Conservation (phyloP, 2,888 invertebrate genomes). For the Aleiodes leptofemur region DNA sequence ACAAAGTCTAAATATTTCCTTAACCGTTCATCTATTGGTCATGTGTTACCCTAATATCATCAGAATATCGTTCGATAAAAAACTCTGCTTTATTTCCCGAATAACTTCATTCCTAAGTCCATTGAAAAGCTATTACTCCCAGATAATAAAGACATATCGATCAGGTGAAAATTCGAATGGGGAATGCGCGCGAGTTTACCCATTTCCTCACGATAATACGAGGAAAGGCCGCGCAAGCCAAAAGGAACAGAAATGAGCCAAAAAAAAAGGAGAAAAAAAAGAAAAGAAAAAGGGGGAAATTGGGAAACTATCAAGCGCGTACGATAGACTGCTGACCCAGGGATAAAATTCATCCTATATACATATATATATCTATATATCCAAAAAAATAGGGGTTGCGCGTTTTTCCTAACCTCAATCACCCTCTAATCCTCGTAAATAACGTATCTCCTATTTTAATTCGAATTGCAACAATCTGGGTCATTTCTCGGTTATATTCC, state of each 20-base stretch:
- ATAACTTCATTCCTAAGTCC: neutral
- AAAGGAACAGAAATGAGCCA: neutral
- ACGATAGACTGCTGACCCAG: slow-evolving; percentile 14
- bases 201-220: slow-evolving; percentile 2
- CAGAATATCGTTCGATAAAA: too few relatives aligned
- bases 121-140: neutral
- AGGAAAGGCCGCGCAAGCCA: slow-evolving; percentile 2
- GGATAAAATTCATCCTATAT: neutral
- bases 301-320: neutral
- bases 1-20: too few relatives aligned
- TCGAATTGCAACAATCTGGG: neutral
- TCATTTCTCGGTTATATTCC: slow-evolving; percentile 5
- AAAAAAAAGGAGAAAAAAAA: neutral
- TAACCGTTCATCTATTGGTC: too few relatives aligned
- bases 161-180: neutral
- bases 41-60: neutral
- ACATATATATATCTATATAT: too few relatives aligned
- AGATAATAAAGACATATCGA: slow-evolving; percentile 2
- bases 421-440: slow-evolving; percentile 1
- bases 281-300: neutral
- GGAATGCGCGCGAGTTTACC: neutral
- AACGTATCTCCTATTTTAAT: neutral
- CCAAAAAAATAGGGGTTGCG: neutral
- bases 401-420: slow-evolving; percentile 40
- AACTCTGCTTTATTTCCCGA: too few relatives aligned